Base-by-base conservation (phyloP, 2,888 invertebrate genomes). In the Drosophila yooni region DNA sequence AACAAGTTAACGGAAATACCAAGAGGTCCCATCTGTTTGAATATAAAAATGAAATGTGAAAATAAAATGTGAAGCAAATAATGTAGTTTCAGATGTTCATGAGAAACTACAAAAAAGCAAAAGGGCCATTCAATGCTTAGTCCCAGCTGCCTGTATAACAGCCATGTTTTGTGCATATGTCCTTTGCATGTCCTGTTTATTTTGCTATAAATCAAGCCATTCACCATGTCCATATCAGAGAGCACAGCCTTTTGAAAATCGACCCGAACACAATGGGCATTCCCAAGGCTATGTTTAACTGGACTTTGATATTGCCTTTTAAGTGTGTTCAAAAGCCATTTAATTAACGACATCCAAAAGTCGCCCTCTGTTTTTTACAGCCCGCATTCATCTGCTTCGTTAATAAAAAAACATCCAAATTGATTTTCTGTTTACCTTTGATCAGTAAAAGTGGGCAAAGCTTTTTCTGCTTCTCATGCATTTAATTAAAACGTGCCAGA, bases 371-470 rank as follows among this genome's bases (percentile, higher is more conserved):
- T 40, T 34, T 34, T 34, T 63, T 70, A 67, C 59, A 54, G 46
- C 46, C 58, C 46, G 70, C 50, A 74, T 43, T 57, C 53, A 34
- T 56, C 58, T 71, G 61, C 53, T 67, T 60, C 25, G 52, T 27
- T 40, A 58, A 70, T 52, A 61, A 69, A 54, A 53, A 50, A 54
- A 27, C 7, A 38, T 50, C 38, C 21, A 69, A 84, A 84, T 89
- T 83, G 89, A 87, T 89, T 84, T 83, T 74, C 68, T 69, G 70
- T 72, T 79, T 82, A 76, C 79, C 73, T 87, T 81, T 83, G 74
- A 78, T 74, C 81, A 74, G 67, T 69, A 53, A 81, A 71, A 63
- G 67, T 48, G n/a, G 11, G 36, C 46, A 43, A 31, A 43, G 31
- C 57, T 57, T 43, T 57, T 58, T 69, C 65, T 29, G 51, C 54